Percentiles rank a stretch among this genome's conserved stretches.
Evolutionary conservation across 2,113 vertebrate genomes (phyloP).

Genomic region (Origma solitaria): DNA sequence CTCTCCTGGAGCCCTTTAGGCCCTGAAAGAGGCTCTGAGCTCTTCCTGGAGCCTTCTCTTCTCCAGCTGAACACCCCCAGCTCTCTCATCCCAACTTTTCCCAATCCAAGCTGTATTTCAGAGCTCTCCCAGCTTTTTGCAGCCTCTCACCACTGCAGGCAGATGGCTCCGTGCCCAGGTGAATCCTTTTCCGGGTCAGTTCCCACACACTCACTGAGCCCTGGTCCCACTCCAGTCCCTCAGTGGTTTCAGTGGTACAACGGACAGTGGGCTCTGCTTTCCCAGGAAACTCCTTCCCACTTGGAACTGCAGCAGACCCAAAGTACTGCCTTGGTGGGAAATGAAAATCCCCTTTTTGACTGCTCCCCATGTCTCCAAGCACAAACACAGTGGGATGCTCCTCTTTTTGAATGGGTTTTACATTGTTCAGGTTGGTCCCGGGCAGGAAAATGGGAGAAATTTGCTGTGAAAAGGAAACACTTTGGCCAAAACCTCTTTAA

Average conservation of each 20-base stretch:
- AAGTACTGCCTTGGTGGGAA: not conserved
- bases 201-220: not conserved
- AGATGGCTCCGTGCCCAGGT: not conserved
- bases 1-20: not conserved
- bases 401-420: not conserved
- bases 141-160: not conserved
- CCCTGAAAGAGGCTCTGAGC: not conserved
- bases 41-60: not conserved
- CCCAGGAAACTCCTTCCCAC: not conserved
- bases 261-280: not conserved
- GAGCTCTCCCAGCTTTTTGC: not conserved
- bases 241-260: not conserved
- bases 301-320: not conserved
- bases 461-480: not conserved
- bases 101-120: not conserved
- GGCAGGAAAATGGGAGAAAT: not conserved
- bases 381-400: not conserved
- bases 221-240: not conserved
- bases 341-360: not conserved
- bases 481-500: not conserved
- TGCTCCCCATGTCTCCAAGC: fast-evolving
- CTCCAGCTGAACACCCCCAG: not conserved
- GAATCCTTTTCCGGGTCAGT: not conserved
- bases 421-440: not conserved
- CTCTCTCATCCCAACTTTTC: not conserved